phyloP scores from a whole-genome alignment of 2,888 invertebrate species.

The Trichogramma dendrolimi region DNA sequence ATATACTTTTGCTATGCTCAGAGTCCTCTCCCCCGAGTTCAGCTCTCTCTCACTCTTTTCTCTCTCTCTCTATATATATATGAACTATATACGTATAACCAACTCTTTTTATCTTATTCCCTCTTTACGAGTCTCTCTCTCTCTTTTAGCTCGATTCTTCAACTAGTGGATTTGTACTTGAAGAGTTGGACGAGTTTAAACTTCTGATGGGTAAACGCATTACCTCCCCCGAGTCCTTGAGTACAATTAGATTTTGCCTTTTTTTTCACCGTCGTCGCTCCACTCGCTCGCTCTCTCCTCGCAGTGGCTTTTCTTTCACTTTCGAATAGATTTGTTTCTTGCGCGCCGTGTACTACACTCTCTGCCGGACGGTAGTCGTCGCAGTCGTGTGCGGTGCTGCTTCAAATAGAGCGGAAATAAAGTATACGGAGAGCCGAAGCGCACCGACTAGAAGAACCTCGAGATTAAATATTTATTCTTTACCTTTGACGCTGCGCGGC shows the following conservation, averaged over 20 bases:
- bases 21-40: neutral
- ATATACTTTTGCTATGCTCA: too few relatives aligned
- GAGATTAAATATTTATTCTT: too few relatives aligned
- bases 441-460: too few relatives aligned
- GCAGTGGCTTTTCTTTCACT: neutral
- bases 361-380: too few relatives aligned
- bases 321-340: too few relatives aligned
- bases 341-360: too few relatives aligned
- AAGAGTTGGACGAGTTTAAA: slow-evolving; percentile 17
- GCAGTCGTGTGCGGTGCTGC: too few relatives aligned
- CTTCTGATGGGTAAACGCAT: slow-evolving; percentile 23
- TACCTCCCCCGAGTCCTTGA: slow-evolving; percentile 1
- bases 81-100: too few relatives aligned
- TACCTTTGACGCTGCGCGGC: too few relatives aligned
- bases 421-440: too few relatives aligned
- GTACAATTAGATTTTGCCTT: slow-evolving; percentile 24
- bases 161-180: slow-evolving; percentile 19
- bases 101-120: slow-evolving; percentile 13
- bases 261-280: slow-evolving; percentile 10
- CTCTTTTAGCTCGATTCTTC: slow-evolving; percentile 18
- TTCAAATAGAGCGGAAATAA: too few relatives aligned
- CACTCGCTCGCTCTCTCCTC: slow-evolving; percentile 9
- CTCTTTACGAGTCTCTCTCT: slow-evolving; percentile 13
- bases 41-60: slow-evolving; percentile 6
- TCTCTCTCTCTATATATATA: slow-evolving; percentile 3